A percentile compares a stretch with the other conserved stretches of the same genome.
Evolutionary conservation across 2,797 vertebrate species (phyloP).

Genomic region (Anas acuta): DNA sequence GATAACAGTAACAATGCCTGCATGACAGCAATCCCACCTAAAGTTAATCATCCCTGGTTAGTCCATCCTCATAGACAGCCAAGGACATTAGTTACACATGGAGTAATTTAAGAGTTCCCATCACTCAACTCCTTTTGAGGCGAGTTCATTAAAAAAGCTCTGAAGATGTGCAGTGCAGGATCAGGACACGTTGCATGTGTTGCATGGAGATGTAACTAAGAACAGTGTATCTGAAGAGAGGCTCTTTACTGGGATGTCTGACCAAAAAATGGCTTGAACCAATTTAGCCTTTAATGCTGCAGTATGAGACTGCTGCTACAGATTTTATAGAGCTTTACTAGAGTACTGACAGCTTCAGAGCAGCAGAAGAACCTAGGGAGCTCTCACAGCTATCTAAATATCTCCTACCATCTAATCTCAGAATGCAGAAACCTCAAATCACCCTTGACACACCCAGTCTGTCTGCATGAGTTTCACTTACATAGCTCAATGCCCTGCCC

Average conservation of each 20-base stretch:
- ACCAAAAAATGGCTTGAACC: background rate
- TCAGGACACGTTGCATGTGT: background rate
- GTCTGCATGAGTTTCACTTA: background rate
- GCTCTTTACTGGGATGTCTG: background rate
- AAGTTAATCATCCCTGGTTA: background rate
- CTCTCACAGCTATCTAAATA: background rate
- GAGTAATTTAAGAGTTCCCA: background rate
- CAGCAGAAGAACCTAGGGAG: background rate
- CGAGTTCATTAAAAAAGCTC: background rate
- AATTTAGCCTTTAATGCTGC: background rate
- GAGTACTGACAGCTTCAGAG: background rate
- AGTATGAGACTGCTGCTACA: background rate
- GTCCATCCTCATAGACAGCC: background rate
- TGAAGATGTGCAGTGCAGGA: background rate
- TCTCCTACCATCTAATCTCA: background rate
- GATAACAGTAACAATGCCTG: background rate
- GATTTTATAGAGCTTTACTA: background rate
- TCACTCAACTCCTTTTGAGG: background rate
- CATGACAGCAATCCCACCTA: background rate
- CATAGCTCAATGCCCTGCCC: background rate
- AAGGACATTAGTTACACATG: background rate
- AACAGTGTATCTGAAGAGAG: background rate
- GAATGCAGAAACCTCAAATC: background rate
- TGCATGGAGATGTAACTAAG: background rate
- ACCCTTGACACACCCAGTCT: background rate